Conservation (phyloP, 2,797 vertebrate species). For the Anisognathus igniventris region DNA sequence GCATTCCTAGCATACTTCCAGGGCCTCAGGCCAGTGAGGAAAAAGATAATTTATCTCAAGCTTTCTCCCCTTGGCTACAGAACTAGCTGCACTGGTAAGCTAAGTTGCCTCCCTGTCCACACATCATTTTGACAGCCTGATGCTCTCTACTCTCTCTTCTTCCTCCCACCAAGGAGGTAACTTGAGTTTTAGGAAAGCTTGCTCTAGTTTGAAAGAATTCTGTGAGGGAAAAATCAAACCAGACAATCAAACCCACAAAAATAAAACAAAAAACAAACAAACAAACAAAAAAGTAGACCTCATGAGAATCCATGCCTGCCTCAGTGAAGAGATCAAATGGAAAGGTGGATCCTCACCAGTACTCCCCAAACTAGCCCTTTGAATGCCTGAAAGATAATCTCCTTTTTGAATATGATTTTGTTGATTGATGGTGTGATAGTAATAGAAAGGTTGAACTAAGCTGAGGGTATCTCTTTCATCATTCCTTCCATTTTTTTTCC, state of each 20-base stretch:
- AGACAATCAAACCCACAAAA: not conserved
- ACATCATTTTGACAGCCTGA: not conserved
- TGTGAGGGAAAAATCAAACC: not conserved
- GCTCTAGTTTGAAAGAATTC: not conserved
- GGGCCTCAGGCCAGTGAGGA: conserved; percentile 19
- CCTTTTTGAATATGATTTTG: not conserved
- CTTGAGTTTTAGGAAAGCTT: not conserved
- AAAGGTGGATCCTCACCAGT: not conserved
- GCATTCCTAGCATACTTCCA: conserved; percentile 73
- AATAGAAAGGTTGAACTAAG: not conserved
- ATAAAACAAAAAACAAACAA: not conserved
- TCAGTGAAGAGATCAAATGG: not conserved
- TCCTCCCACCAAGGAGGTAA: not conserved
- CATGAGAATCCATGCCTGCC: not conserved
- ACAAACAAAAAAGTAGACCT: not conserved
- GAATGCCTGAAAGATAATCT: not conserved
- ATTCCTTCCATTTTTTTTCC: not conserved
- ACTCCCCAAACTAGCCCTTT: not conserved
- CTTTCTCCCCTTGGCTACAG: conserved; percentile 31
- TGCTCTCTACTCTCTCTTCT: not conserved
- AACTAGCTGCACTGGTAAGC: not conserved
- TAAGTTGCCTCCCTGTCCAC: not conserved
- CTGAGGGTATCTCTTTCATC: not conserved
- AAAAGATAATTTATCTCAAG: conserved; percentile 42
- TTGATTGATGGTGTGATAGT: not conserved